Percentiles rank a stretch among this genome's conserved stretches.
These are phyloP conservation scores for Vanessa atalanta DNA, from an alignment of 1,140 invertebrate species.

Conservation along the genomic window DNA sequence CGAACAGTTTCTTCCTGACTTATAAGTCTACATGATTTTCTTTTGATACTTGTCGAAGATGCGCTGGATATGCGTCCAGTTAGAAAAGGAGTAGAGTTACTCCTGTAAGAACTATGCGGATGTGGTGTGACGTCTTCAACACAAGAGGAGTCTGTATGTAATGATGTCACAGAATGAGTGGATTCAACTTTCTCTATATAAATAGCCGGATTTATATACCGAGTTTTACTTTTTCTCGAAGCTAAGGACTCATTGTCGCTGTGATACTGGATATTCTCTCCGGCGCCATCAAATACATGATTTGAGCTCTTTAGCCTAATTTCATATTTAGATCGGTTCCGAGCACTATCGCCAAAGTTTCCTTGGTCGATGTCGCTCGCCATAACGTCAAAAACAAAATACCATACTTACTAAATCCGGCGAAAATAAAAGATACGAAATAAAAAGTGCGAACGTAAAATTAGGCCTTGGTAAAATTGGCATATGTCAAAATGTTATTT, in stretches of 20 bases:
- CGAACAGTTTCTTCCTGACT: constrained; percentile 31
- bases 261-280: constrained; percentile 69
- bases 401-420: constrained; percentile 35
- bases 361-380: constrained; percentile 61
- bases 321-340: constrained; percentile 50
- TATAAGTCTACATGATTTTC: constrained; percentile 65
- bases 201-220: constrained; percentile 76
- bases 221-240: constrained; percentile 67
- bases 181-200: constrained; percentile 67
- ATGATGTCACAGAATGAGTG: constrained; percentile 63
- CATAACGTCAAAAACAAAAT: constrained; percentile 58
- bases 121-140: constrained; percentile 68
- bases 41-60: constrained; percentile 64
- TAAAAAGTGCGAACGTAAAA: not conserved
- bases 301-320: constrained; percentile 55
- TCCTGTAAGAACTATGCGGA: constrained; percentile 67
- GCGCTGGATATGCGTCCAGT: constrained; percentile 62
- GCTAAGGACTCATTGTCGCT: constrained; percentile 69
- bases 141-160: constrained; percentile 59
- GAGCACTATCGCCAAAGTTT: constrained; percentile 67
- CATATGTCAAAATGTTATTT: constrained; percentile 8
- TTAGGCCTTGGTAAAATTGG: constrained; percentile 16
- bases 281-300: constrained; percentile 71
- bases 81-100: constrained; percentile 71
- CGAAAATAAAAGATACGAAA: constrained; percentile 13